These are phyloP conservation scores for Chromobotia macracanthus DNA, from an alignment of 2,797 vertebrate species.

Conservation along the genomic window DNA sequence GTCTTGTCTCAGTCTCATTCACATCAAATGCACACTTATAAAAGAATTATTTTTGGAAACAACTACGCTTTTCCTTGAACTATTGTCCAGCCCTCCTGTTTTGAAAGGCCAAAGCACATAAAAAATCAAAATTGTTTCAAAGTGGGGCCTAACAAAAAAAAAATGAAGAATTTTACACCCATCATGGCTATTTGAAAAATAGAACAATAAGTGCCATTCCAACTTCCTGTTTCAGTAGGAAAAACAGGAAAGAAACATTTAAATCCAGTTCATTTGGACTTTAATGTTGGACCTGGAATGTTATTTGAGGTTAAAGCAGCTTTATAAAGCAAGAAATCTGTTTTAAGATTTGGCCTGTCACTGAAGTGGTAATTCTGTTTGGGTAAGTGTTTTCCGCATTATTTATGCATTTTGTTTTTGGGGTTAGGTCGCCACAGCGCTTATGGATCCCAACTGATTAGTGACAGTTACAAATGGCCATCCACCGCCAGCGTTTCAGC, in stretches of 20 bases:
- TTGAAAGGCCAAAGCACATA: not conserved
- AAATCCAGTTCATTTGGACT: not conserved
- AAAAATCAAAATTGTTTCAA: not conserved
- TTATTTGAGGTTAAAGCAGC: conserved; percentile 13
- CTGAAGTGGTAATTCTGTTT: conserved; percentile 46
- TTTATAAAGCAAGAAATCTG: conserved; percentile 30
- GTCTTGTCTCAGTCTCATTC: not conserved
- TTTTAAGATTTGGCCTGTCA: conserved; percentile 39
- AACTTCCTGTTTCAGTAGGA: conserved; percentile 42
- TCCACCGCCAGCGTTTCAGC: conserved; percentile 41
- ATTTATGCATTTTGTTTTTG: conserved; percentile 22
- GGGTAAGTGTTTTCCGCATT: conserved; percentile 18
- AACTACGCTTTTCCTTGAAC: not conserved
- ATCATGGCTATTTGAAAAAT: not conserved
- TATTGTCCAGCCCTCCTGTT: not conserved
- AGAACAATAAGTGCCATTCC: not conserved
- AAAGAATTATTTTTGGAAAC: not conserved
- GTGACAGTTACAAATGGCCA: conserved; percentile 58
- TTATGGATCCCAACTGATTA: conserved; percentile 53
- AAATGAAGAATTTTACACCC: not conserved
- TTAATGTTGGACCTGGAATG: not conserved
- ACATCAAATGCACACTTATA: not conserved
- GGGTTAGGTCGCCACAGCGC: conserved; percentile 34
- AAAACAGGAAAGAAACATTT: not conserved
- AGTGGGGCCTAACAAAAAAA: not conserved